These are phyloP conservation scores for Hippolais icterina DNA, from an alignment of 2,113 vertebrate genomes.

Conservation along the genomic window DNA sequence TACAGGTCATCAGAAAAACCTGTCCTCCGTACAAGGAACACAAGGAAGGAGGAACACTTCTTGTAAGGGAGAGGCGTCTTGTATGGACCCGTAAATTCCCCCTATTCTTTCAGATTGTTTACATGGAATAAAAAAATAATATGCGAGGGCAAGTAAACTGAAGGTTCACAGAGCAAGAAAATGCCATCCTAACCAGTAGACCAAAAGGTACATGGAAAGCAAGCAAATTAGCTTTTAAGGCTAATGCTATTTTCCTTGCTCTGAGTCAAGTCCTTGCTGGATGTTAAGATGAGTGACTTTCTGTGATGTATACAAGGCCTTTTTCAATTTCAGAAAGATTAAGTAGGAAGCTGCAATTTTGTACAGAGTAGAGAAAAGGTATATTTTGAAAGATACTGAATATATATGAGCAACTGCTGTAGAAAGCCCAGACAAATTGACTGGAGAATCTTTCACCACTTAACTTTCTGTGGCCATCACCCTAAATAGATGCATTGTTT, in stretches of 20 bases:
- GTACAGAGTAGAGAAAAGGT: not conserved
- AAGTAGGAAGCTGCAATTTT: not conserved
- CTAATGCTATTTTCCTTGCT: not conserved
- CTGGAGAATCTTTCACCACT: not conserved
- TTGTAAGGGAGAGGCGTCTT: not conserved
- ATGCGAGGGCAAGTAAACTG: not conserved
- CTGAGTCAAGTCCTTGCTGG: not conserved
- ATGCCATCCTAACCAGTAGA: not conserved
- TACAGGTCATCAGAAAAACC: not conserved
- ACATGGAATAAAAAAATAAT: not conserved
- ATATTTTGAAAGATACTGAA: not conserved
- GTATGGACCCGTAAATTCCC: not conserved
- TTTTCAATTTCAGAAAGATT: not conserved
- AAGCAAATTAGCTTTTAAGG: not conserved
- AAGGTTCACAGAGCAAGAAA: not conserved
- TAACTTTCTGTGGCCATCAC: constrained; percentile 46
- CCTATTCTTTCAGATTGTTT: not conserved
- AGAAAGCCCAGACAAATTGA: not conserved
- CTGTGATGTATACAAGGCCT: not conserved
- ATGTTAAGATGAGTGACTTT: not conserved
- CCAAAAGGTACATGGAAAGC: not conserved
- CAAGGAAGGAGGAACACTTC: not conserved
- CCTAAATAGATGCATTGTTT: constrained; percentile 62
- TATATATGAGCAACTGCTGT: not conserved
- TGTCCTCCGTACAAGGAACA: not conserved